Base-by-base conservation (phyloP, 2,797 vertebrate species). In the Acanthurus leucopareius region DNA sequence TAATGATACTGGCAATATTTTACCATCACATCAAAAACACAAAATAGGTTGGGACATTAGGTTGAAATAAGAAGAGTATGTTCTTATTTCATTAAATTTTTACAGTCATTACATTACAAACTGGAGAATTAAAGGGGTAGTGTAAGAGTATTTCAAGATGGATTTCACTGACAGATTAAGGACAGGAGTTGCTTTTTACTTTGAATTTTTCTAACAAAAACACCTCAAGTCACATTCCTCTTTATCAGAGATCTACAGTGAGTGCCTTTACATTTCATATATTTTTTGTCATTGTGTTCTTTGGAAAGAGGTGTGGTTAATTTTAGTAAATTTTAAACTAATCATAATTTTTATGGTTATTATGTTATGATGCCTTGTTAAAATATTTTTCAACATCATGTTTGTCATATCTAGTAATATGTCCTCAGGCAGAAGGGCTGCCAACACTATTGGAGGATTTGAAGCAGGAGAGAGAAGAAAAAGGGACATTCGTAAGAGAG, bases 401-500 rank as follows among this genome's bases (percentile, higher is more conserved):
- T 56, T 19, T 54, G 14, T 64, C 51, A 49, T 53, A 47, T 4
- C 6, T 17, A 57, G 45, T 35, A 22, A 65, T 70, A 74, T 25
- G 62, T 66, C 19, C 25, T 60, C 28, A 25, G 32, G 62, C 59
- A 38, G 20, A 11, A 69, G 63, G 14, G 15, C 44, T 45, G 45
- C 25, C 45, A 9, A 51, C 14, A 22, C 20, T 47, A 10, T 32
- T 28, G 3, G 20, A 20, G 3, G 38, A 56, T 48, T 25, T 61
- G 45, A 70, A 25, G 20, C 22, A 58, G 56, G 68, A 56, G 10
- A 10, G 17, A 62, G 58, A 51, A n/a, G 45, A 73, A 11, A 73
- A 42, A 52, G 45, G 47, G 1, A 48, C 2, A 35, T 61, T 60
- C 44, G 51, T 62, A 57, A 25, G 20, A 17, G 25, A 67, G 22